Percentiles rank a stretch among this genome's conserved stretches.
phyloP scores from a whole-genome alignment of 2,888 invertebrate genomes.

The Troides oblongomaculatus region DNA sequence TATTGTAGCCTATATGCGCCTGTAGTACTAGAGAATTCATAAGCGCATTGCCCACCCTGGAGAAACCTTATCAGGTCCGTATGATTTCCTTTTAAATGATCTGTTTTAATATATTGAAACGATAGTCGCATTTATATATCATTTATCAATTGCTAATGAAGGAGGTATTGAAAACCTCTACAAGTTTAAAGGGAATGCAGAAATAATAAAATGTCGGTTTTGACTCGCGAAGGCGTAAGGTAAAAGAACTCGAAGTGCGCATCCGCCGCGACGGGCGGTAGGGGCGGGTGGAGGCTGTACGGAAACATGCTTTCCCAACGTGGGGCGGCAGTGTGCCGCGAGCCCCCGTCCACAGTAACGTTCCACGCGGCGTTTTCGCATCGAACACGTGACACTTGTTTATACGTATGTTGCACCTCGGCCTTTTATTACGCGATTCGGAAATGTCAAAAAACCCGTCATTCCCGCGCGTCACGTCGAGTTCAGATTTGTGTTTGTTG shows the following conservation, averaged over 20 bases:
- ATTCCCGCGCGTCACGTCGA: conserved; percentile 32
- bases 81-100: too few relatives aligned
- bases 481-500: conserved; percentile 29
- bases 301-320: conserved; percentile 52
- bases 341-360: conserved; percentile 46
- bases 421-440: conserved; percentile 8
- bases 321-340: conserved; percentile 70
- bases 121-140: too few relatives aligned
- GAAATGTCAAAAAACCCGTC: conserved; percentile 23
- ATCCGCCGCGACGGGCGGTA: conserved; percentile 47
- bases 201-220: conserved; percentile 39
- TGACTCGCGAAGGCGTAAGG: conserved; percentile 47
- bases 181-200: conserved; percentile 7
- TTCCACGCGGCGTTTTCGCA: conserved; percentile 34
- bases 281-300: conserved; percentile 70
- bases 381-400: conserved; percentile 32
- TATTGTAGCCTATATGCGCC: too few relatives aligned
- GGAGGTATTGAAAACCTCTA: conserved; percentile 15
- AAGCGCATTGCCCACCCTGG: too few relatives aligned
- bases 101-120: too few relatives aligned
- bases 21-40: too few relatives aligned
- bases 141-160: conserved; percentile 7
- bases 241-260: conserved; percentile 67
- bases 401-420: conserved; percentile 31
- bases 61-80: too few relatives aligned